phyloP scores from a whole-genome alignment of 2,888 invertebrate species.

The Aphodius sticticus region DNA sequence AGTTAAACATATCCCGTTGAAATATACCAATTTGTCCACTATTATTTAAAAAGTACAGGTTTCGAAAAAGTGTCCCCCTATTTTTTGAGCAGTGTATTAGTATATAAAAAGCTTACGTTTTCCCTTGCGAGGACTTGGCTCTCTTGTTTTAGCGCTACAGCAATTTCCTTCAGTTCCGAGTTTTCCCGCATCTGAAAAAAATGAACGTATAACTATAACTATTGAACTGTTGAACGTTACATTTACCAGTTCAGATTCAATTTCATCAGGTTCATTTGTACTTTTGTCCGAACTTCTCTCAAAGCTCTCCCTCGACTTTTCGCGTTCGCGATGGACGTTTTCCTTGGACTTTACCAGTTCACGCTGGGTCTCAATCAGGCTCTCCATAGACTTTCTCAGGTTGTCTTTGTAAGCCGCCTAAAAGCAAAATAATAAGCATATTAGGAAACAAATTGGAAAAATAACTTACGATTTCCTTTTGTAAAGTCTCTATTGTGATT shows the following conservation, averaged over 20 bases:
- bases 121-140: background rate
- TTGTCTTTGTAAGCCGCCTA: constrained; percentile 27
- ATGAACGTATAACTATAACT: background rate
- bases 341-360: background rate
- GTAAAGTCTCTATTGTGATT: constrained; percentile 31
- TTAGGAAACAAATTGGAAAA: background rate
- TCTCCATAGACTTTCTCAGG: constrained; percentile 26
- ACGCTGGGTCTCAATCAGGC: constrained; percentile 8
- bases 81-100: no score
- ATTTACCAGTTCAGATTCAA: background rate
- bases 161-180: background rate
- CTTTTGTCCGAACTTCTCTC: background rate
- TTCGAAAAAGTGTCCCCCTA: no score
- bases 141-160: background rate
- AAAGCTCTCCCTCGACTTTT: background rate
- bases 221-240: background rate
- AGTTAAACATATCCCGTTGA: no score
- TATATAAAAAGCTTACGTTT: background rate
- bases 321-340: background rate
- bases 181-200: background rate
- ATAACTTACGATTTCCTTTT: constrained; percentile 27
- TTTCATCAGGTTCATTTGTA: background rate
- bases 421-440: background rate
- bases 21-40: no score
- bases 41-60: no score